These are phyloP conservation scores for Nestor notabilis DNA, from an alignment of 2,113 vertebrate species.

Conservation along the genomic window DNA sequence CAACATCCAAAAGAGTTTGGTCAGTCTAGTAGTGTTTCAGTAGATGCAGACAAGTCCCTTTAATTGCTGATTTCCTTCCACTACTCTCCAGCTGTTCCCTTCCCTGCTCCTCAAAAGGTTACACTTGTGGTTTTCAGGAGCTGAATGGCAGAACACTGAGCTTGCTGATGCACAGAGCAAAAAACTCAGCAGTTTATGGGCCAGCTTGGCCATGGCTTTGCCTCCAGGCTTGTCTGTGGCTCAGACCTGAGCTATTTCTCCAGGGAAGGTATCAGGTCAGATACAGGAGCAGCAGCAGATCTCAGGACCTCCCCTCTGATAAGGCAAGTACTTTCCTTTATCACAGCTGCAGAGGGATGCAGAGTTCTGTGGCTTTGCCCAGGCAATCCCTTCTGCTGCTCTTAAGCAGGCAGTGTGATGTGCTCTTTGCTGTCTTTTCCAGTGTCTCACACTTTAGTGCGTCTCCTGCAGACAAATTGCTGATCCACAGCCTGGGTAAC, in stretches of 20 bases:
- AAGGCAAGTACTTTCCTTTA: not conserved
- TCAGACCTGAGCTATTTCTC: not conserved
- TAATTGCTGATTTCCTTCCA: not conserved
- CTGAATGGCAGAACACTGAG: not conserved
- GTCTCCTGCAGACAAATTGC: not conserved
- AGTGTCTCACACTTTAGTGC: accelerated
- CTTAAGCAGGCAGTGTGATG: not conserved
- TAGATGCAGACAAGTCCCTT: not conserved
- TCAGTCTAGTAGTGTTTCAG: not conserved
- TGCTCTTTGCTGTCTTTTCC: not conserved
- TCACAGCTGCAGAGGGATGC: not conserved
- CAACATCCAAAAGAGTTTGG: not conserved
- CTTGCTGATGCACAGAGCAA: not conserved
- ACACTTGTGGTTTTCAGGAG: not conserved
- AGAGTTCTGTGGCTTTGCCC: not conserved
- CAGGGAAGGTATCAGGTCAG: not conserved
- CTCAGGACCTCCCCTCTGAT: not conserved
- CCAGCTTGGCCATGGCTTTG: not conserved
- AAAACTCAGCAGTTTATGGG: not conserved
- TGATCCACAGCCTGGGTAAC: not conserved
- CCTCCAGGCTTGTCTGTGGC: not conserved
- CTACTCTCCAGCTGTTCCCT: not conserved
- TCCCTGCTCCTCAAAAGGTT: not conserved
- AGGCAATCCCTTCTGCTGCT: not conserved
- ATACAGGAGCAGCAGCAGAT: not conserved